Evolutionary conservation across 2,888 invertebrate genomes (phyloP), one percentile per base, ranked within the genome.

Genomic region (Rapana venosa): DNA sequence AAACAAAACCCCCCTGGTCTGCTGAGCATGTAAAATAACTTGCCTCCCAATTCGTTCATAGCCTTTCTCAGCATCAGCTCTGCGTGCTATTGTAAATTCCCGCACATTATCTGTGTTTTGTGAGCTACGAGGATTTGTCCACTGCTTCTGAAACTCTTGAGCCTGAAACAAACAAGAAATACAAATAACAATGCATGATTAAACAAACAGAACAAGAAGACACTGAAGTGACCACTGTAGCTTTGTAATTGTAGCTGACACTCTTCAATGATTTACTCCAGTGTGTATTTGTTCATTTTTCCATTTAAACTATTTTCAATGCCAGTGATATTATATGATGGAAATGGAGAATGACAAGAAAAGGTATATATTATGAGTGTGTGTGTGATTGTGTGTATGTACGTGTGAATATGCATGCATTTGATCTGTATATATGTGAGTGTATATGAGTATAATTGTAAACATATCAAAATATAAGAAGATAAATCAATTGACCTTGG

Each of bases 31-130:
- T 56, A 6, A 5, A 70, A 56, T 17, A 20, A 84, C 81, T 35
- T 90, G 95, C 95, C 96, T 94, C 83, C 96, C 98, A 81, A 98
- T 97, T 93, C 97, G 96, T 96, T 99, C 99, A n/a, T 98, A 96
- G 0, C 99, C 99, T 95, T 98, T 99, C 90, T 98, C 97, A 61
- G 97, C 97, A 95, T 99, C 98, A 87, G 97, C 97, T 20, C 98
- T 93, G 36, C 96, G 94, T 5, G 93, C 92, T 87, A 92, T 66
- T 22, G 66, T 93, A 13, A 92, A 91, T 32, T 87, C 87, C 36
- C 26, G 22, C 5, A 56, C 58, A 47, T 87, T 47, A 4, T 35
- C 81, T 5, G 58, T 70, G 61, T 83, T 87, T 30, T 84, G 35
- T 56, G 35, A 81, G 35, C 98, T 97, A 0, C 98, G 98, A 15